These are phyloP conservation scores for Myotis yumanensis DNA, from an alignment of 2,113 vertebrate species.

Conservation along the genomic window DNA sequence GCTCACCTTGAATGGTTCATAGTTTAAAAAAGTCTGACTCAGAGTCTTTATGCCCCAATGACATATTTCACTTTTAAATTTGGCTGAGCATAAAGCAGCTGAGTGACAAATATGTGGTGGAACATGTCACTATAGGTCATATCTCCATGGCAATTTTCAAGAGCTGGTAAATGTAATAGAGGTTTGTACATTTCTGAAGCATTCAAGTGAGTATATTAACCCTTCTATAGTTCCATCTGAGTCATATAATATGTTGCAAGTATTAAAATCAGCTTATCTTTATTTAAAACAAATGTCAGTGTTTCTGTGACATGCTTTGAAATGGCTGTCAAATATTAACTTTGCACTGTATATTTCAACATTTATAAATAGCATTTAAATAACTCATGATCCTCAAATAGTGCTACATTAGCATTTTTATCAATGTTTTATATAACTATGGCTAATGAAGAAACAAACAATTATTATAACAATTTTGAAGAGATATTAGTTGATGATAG, in stretches of 20 bases:
- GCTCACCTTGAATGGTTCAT: background rate
- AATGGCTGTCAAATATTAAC: constrained; percentile 38
- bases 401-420: background rate
- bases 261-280: constrained; percentile 54
- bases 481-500: background rate
- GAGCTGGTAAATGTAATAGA: background rate
- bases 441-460: background rate
- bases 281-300: constrained; percentile 40
- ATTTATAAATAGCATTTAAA: constrained; percentile 39
- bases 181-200: constrained; percentile 32
- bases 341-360: background rate
- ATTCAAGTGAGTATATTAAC: background rate
- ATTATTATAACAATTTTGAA: constrained; percentile 1
- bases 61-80: constrained; percentile 56
- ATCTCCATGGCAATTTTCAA: constrained; percentile 35
- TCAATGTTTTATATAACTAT: constrained; percentile 2
- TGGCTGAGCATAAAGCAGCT: constrained; percentile 25
- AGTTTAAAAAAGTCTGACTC: constrained; percentile 49
- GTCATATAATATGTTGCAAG: background rate
- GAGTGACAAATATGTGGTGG: constrained; percentile 25
- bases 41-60: constrained; percentile 24
- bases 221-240: background rate
- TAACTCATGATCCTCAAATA: background rate
- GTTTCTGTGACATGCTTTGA: constrained; percentile 41
- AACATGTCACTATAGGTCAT: constrained; percentile 2